Evolutionary conservation across 2,113 vertebrate genomes (phyloP), one percentile per base, ranked within the genome.

Genomic region (Myiopsitta monachus): DNA sequence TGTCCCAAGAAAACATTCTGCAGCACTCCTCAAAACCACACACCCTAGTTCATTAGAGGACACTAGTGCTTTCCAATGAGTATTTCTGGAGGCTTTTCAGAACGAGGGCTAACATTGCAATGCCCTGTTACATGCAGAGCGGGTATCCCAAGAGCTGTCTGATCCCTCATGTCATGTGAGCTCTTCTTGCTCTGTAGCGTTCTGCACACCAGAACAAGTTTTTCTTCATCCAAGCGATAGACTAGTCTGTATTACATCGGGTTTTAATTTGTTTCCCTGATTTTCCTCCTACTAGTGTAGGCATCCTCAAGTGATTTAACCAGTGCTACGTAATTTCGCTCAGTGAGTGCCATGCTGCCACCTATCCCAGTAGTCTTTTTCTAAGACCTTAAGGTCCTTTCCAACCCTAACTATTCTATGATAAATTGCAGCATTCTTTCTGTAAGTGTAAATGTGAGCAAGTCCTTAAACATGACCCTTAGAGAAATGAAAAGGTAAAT

Each of bases 71-170:
- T 63, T 52, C 59, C 51, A 57, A 2, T 16, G 14, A 0, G 2
- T 41, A 6, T 62, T 88, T 67, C n/a, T 63, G 69, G 43, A 62
- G 59, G 30, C 28, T 68, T 68, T 67, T 55, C 18, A 61, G 22
- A 55, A 51, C 0, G 1, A 41, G 51, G 44, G 39, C 67, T 66
- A 49, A 17, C 8, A 14, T 14, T 14, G 46, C 10, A 14, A 7
- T 26, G 57, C 26, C 49, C 21, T 18, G 31, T 54, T 52, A 38
- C 10, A 0, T 33, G 33, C 64, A 0, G 5, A n/a, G 69, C n/a
- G 63, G 79, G 18, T 52, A 19, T n/a, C 74, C 17, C 19, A 28
- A 47, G 49, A 72, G 26, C 26, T 78, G 18, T 59, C 43, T 88
- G 36, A 26, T 49, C 46, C 27, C 1, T 0, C 6, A 24, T 21